Evolutionary conservation across 2,797 vertebrate species (phyloP).

Genomic region (Buphagus erythrorhynchus): DNA sequence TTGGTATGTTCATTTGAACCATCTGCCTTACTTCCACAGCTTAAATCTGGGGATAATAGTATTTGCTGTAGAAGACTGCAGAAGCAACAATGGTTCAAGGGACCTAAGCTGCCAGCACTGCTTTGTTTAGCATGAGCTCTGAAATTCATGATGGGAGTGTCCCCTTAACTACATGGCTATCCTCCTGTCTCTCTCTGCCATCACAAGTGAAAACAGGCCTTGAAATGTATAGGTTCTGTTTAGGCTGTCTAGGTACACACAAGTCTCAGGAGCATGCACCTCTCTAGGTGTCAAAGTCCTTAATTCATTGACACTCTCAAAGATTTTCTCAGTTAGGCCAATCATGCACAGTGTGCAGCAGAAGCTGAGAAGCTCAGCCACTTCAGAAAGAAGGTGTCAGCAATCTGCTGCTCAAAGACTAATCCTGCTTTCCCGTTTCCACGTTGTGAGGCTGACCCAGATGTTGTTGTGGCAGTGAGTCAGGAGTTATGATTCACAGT

Average conservation of each 20-base stretch:
- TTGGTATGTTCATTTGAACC: background rate
- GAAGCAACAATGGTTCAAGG: background rate
- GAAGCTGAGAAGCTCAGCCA: background rate
- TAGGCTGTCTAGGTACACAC: background rate
- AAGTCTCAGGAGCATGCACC: background rate
- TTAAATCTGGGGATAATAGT: background rate
- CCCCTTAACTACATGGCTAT: background rate
- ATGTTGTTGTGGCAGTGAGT: background rate
- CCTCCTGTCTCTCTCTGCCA: background rate
- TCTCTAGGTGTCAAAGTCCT: background rate
- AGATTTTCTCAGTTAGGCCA: background rate
- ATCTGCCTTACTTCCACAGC: background rate
- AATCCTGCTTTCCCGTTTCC: background rate
- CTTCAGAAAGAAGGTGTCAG: background rate
- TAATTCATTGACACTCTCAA: background rate
- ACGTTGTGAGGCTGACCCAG: background rate
- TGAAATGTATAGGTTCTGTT: background rate
- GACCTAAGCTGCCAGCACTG: background rate
- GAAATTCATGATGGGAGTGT: background rate
- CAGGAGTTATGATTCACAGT: background rate
- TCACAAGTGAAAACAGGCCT: background rate
- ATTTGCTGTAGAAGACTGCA: background rate
- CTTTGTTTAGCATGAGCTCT: background rate
- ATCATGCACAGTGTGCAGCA: background rate
- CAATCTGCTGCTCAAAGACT: background rate